Percentiles rank a stretch among this genome's conserved stretches.
phyloP scores from a whole-genome alignment of 2,797 vertebrate species.

The Australoheros facetus region DNA sequence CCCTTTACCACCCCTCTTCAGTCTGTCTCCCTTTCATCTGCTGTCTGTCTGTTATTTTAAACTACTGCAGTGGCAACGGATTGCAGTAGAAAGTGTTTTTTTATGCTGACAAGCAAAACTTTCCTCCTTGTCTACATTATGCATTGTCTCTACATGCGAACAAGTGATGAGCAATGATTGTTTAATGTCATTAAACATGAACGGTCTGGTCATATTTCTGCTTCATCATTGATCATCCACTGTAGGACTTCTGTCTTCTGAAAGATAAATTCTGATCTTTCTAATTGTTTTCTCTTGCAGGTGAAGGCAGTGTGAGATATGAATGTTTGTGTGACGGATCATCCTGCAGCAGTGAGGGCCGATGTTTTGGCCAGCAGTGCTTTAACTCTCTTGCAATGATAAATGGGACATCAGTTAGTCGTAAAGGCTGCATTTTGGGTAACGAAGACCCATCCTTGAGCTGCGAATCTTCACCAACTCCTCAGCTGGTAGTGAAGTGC shows the following conservation, averaged over 20 bases:
- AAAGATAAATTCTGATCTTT: constrained; percentile 5
- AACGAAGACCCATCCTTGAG: constrained; percentile 78
- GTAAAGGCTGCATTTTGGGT: constrained; percentile 90
- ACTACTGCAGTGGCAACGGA: constrained; percentile 59
- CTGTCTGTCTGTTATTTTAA: constrained; percentile 70
- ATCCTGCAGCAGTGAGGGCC: constrained; percentile 81
- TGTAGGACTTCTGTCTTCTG: background rate
- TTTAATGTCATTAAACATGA: constrained; percentile 11
- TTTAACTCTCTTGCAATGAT: constrained; percentile 87
- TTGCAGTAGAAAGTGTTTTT: constrained; percentile 47
- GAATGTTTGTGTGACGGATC: constrained; percentile 90
- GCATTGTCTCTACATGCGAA: background rate
- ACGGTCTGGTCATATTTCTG: background rate
- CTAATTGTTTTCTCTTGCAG: constrained; percentile 67
- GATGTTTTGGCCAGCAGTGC: constrained; percentile 89
- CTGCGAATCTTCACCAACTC: constrained; percentile 83
- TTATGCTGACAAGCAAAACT: constrained; percentile 18
- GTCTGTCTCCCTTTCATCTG: constrained; percentile 65
- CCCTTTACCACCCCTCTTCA: constrained; percentile 43
- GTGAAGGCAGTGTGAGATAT: constrained; percentile 75
- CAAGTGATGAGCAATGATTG: background rate
- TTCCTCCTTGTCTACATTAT: constrained; percentile 7
- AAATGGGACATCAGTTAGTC: constrained; percentile 84
- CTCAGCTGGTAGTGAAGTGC: constrained; percentile 88
- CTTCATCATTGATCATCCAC: background rate